Evolutionary conservation across 2,888 invertebrate species (phyloP), one percentile per base, ranked within the genome.

Genomic region (Caenorhabditis virilis): DNA sequence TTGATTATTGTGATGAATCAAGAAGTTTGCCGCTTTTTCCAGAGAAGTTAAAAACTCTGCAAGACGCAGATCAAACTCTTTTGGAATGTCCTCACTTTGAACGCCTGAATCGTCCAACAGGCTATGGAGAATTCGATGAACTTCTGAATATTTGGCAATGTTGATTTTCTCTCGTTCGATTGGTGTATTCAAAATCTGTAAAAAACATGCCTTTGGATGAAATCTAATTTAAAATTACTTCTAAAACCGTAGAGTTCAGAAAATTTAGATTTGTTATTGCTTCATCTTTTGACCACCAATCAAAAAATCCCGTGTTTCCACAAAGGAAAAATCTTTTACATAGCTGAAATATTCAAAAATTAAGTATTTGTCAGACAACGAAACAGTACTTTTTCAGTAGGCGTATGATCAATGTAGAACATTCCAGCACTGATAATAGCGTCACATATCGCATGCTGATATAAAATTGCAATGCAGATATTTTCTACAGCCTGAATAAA

Each of bases 361-460:
- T n/a, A n/a, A n/a, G n/a, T n/a, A n/a, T n/a, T n/a, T n/a, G n/a
- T 22, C 26, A 15, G 20, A 39, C 4, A 39, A 6, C 5, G 2
- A 23, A 42, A 23, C 22, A 18, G 9, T 16, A 55, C 55, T 2
- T 23, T 46, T 1, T 52, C 26, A n/a, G 52, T 47, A 4, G 58
- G 52, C 9, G 58, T 58, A n/a, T 58, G 58, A 35, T 58, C 52
- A 33, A 58, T 25, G 16, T 58, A 58, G 25, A 58, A 58, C 39
- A 39, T 46, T 15, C 41, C 47, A 11, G 47, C 30, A 20, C 33
- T 27, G 11, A 58, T 33, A 7, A 47, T 1, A 5, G 48, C 25
- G 15, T 55, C 55, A 48, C 55, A 55, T 23, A 55, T 41, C 6
- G 33, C n/a, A 42, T 55, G 55, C 18, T 22, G 18, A 15, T 39